phyloP scores from a whole-genome alignment of 2,888 invertebrate species.

The Syritta pipiens region DNA sequence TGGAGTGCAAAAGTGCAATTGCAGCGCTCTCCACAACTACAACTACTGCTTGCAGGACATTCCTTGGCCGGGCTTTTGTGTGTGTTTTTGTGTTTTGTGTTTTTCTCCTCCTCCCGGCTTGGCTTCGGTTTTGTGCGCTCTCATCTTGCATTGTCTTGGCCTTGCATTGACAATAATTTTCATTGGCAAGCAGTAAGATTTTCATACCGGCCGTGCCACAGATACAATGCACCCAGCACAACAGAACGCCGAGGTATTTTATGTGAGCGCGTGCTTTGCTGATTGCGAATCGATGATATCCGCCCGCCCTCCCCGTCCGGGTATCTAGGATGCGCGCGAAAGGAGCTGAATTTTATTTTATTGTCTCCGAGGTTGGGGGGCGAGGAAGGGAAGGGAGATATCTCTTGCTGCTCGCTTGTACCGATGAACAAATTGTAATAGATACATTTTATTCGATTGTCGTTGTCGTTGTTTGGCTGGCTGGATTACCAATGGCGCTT shows the following conservation, averaged over 20 bases:
- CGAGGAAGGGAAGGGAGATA: background rate
- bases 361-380: slow-evolving; percentile 43
- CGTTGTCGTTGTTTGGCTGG: slow-evolving; percentile 53
- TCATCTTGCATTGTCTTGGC: slow-evolving; percentile 66
- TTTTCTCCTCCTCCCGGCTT: background rate
- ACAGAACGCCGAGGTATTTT: slow-evolving; percentile 60
- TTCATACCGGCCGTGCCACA: slow-evolving; percentile 43
- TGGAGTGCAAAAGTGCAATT: slow-evolving; percentile 66
- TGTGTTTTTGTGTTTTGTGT: background rate
- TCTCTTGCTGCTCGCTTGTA: background rate
- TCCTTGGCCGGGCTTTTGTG: slow-evolving; percentile 9
- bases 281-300: slow-evolving; percentile 69
- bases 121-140: background rate
- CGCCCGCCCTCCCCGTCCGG: background rate
- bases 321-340: slow-evolving; percentile 61
- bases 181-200: slow-evolving; percentile 62
- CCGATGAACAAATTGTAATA: slow-evolving; percentile 68
- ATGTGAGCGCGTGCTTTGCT: slow-evolving; percentile 72
- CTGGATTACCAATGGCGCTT: slow-evolving; percentile 64
- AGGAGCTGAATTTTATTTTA: slow-evolving; percentile 66
- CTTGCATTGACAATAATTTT: slow-evolving; percentile 70
- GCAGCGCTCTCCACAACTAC: slow-evolving; percentile 14
- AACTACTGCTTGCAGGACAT: slow-evolving; percentile 46
- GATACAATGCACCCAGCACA: slow-evolving; percentile 15
- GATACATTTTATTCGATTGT: slow-evolving; percentile 69